Evolutionary conservation across 2,113 vertebrate species (phyloP), one percentile per base, ranked within the genome.

Genomic region (Motacilla tschutschensis): DNA sequence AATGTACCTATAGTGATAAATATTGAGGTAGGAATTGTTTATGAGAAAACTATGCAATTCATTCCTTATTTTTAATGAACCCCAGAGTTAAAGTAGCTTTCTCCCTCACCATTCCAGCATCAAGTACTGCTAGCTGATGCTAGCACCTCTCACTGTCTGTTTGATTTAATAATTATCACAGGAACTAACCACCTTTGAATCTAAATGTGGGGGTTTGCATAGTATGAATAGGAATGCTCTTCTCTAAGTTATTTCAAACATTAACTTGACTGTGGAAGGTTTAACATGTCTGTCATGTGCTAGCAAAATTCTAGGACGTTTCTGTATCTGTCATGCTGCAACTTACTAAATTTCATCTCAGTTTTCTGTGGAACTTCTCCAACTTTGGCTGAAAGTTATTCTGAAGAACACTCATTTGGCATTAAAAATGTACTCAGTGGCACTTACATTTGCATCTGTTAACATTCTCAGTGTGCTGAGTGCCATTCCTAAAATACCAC

Each of bases 291-390:
- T 92, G 57, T 57, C 41, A 54, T 41, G 6, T 71, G 69, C 57
- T 82, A 84, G 47, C 18, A 92, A 85, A 84, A 92, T 59, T 92
- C 60, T 77, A 50, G 72, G 79, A 89, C 44, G 31, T 29, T 88
- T 93, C 31, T 43, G n/a, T 67, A 78, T 83, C 76, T 91, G 65
- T 74, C 46, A 65, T 67, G 35, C 43, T 71, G 35, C 58, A 88
- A 53, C 60, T 91, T 66, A 77, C 18, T 84, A 50, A 85, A 86
- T 77, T 90, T 88, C 40, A 46, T 71, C 79, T 83, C 50, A 65
- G 46, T 90, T 88, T 92, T 60, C 70, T 79, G 72, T 82, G 85
- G 88, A 94, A 82, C 38, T 79, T 64, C 63, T 91, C 82, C 64
- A 85, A 50, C 57, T 74, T 77, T 36, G 15, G 8, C 72, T 84